Evolutionary conservation across 2,797 vertebrate species (phyloP), one percentile per base, ranked within the genome.

Genomic region (Phylloscopus collybita): DNA sequence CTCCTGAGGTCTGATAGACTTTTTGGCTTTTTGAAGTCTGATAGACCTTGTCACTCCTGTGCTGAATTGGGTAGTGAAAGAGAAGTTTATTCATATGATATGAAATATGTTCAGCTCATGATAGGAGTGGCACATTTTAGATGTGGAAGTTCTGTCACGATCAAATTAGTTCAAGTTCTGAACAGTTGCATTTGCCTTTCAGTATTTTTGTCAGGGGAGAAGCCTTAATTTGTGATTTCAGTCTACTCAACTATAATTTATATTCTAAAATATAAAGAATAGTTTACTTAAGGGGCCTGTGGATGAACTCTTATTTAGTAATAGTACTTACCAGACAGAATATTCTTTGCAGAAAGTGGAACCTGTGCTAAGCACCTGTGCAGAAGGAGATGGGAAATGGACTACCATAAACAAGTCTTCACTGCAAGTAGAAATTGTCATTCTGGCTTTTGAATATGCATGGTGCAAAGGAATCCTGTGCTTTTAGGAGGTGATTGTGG

Each of bases 101-200:
- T 13, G 22, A 76, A 4, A 56, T 49, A 70, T 3, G 5, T 20
- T 67, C 27, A 36, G 26, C 6, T 78, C 0, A 0, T 32, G 21
- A 50, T 47, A 36, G n/a, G 11, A 80, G 26, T 64, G 47, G 36
- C 18, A 25, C 4, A 6, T 64, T 64, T 67, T 14, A 36, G 27
- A 56, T 74, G 15, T 38, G n/a, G 8, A 62, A 60, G 8, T 80
- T 49, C 20, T 42, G 23, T 73, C 27, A 8, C 3, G 1, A 22
- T 44, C 26, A 66, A 62, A 66, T 30, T 32, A 23, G 19, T 53
- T 80, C 26, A 76, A 17, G 8, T 61, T 71, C 54, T 81, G 54
- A 82, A 72, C 7, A 26, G 16, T 61, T 86, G 62, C 53, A 32
- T 80, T 82, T 86, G 14, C 32, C 30, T 59, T 54, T 38, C 30